These are phyloP conservation scores for Torymus auratus DNA, from an alignment of 2,888 invertebrate species.

Conservation along the genomic window DNA sequence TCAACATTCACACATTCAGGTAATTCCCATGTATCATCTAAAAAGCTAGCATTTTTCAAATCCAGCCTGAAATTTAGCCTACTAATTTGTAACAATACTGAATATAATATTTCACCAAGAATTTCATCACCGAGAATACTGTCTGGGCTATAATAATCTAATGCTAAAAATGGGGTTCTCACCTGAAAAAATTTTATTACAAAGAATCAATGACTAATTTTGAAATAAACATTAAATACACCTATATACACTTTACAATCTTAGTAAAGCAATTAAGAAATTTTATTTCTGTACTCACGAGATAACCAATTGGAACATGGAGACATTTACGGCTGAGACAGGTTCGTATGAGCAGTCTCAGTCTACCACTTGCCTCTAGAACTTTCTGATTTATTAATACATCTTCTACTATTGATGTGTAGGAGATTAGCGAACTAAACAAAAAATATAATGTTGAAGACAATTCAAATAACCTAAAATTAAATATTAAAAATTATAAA, in stretches of 20 bases:
- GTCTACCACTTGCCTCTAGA: constrained; percentile 76
- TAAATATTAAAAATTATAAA: constrained; percentile 16
- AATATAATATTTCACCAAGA: constrained; percentile 79
- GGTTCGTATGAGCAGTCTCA: constrained; percentile 78
- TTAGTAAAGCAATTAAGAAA: constrained; percentile 5
- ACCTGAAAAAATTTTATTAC: constrained; percentile 61
- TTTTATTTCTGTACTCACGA: constrained; percentile 68
- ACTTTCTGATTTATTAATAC: constrained; percentile 76
- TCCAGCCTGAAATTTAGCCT: constrained; percentile 79
- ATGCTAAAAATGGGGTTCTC: constrained; percentile 67
- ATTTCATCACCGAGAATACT: constrained; percentile 82
- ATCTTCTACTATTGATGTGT: constrained; percentile 76
- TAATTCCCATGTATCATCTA: constrained; percentile 82
- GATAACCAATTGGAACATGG: constrained; percentile 78
- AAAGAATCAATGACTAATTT: background rate
- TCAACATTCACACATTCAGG: constrained; percentile 79
- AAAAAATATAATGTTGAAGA: constrained; percentile 27
- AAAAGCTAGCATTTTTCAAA: constrained; percentile 80
- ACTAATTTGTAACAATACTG: constrained; percentile 79
- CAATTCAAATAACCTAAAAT: background rate
- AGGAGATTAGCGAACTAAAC: constrained; percentile 73
- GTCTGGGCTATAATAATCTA: constrained; percentile 71
- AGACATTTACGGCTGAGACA: constrained; percentile 79
- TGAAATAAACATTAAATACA: background rate
- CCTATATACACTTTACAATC: constrained; percentile 8